A percentile compares a stretch with the other conserved stretches of the same genome.
Conservation (phyloP, 2,113 vertebrate species). For the Phrynocephalus versicolor region DNA sequence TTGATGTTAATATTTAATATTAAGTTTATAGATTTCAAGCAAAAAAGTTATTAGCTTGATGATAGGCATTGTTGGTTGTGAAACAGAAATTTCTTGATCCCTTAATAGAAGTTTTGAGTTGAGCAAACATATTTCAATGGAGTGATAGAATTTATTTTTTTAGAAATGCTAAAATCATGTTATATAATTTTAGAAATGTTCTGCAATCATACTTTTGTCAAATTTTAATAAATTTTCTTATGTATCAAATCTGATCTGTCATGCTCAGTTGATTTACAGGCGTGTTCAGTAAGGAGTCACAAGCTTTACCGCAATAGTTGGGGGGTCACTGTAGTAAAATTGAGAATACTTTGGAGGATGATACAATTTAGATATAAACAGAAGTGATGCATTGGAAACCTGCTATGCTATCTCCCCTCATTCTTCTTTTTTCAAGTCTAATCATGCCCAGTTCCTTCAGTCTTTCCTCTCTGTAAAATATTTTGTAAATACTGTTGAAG, state of each 20-base stretch:
- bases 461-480: too few relatives aligned
- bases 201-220: background rate
- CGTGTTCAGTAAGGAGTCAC: background rate
- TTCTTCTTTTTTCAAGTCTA: too few relatives aligned
- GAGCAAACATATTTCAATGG: background rate
- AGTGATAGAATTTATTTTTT: slow-evolving; percentile 47
- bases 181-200: slow-evolving; percentile 18
- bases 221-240: slow-evolving; percentile 49
- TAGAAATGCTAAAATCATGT: slow-evolving; percentile 1
- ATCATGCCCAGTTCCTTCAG: too few relatives aligned
- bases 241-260: background rate
- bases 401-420: too few relatives aligned
- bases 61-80: background rate
- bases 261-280: background rate
- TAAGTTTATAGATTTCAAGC: slow-evolving; percentile 6
- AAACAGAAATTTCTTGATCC: too few relatives aligned
- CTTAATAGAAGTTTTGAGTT: background rate
- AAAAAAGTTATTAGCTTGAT: background rate
- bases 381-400: too few relatives aligned
- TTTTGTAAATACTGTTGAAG: too few relatives aligned
- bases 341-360: background rate
- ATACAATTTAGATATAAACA: background rate
- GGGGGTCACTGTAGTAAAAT: background rate
- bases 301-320: too few relatives aligned
- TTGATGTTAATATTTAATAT: background rate